A percentile compares a stretch with the other conserved stretches of the same genome.
Conservation (phyloP, 2,888 invertebrate genomes). For the Hemistola chrysoprasaria region DNA sequence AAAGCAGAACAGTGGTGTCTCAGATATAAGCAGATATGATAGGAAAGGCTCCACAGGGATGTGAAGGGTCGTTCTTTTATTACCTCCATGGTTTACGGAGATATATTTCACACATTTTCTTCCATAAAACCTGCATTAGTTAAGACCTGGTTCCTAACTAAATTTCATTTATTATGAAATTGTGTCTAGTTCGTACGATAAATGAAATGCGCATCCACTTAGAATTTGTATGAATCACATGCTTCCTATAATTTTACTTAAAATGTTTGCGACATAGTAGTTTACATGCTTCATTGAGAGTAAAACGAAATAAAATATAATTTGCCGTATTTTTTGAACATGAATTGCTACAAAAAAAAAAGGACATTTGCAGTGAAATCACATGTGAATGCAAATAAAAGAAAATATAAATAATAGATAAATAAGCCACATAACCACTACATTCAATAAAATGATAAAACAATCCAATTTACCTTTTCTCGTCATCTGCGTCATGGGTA, state of each 20-base stretch:
- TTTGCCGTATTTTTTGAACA: conserved; percentile 47
- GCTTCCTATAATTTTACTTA: conserved; percentile 53
- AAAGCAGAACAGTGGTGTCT: neutral
- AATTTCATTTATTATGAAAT: conserved; percentile 7
- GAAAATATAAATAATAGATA: conserved; percentile 74
- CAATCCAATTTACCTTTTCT: conserved; percentile 63
- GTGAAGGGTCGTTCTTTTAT: conserved; percentile 2
- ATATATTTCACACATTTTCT: neutral
- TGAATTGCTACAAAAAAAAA: conserved; percentile 67
- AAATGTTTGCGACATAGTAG: conserved; percentile 38
- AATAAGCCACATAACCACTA: conserved; percentile 80
- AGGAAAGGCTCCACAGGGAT: conserved; percentile 1
- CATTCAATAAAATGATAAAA: conserved; percentile 49
- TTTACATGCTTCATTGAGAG: conserved; percentile 58
- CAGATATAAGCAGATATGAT: neutral
- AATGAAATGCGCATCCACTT: conserved; percentile 78
- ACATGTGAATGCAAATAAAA: conserved; percentile 78
- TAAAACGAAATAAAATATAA: conserved; percentile 27
- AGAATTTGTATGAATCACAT: conserved; percentile 40
- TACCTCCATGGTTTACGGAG: conserved; percentile 5
- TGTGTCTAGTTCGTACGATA: conserved; percentile 32
- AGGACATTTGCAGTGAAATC: conserved; percentile 78
- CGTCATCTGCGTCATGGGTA: conserved; percentile 36
- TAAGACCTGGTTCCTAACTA: conserved; percentile 2
- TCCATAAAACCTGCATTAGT: conserved; percentile 1